Evolutionary conservation across 2,888 invertebrate genomes (phyloP).

Genomic region (Drosophila pegasa): DNA sequence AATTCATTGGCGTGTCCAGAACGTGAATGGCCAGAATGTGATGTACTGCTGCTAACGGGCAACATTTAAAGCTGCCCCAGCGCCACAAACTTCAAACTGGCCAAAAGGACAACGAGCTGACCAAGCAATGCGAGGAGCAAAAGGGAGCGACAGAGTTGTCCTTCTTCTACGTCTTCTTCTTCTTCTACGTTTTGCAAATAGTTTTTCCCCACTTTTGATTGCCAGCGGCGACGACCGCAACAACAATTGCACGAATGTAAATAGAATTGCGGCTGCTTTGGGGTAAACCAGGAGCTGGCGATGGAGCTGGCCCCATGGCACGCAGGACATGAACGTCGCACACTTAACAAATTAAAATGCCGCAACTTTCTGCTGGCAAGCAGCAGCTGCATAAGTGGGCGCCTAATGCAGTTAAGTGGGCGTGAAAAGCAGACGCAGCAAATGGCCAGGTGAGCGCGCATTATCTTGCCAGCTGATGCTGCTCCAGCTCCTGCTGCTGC

Average conservation of each 20-base stretch:
- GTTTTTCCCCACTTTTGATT: conserved; percentile 50
- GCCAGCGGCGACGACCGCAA: conserved; percentile 27
- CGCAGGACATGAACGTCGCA: conserved; percentile 49
- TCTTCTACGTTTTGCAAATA: conserved; percentile 36
- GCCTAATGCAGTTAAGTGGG: conserved; percentile 51
- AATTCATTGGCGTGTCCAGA: conserved; percentile 70
- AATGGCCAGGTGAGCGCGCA: conserved; percentile 33
- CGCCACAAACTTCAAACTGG: conserved; percentile 13
- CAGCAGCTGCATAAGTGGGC: background rate
- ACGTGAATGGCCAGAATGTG: conserved; percentile 40
- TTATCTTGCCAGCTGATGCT: conserved; percentile 32
- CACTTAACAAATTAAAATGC: conserved; percentile 76
- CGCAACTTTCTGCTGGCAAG: conserved; percentile 46
- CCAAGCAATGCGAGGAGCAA: too few relatives aligned
- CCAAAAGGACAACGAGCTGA: conserved; percentile 27
- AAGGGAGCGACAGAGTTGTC: background rate
- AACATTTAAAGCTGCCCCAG: conserved; percentile 48
- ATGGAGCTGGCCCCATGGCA: conserved; percentile 9
- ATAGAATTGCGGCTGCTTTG: conserved; percentile 61
- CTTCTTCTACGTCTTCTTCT: too few relatives aligned
- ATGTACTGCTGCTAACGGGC: conserved; percentile 55
- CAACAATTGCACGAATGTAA: conserved; percentile 49
- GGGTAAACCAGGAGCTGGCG: conserved; percentile 5
- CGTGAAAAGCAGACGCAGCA: conserved; percentile 51
- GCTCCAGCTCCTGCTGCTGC: background rate